Evolutionary conservation across 2,113 vertebrate species (phyloP).

Genomic region (Vicugna pacos): DNA sequence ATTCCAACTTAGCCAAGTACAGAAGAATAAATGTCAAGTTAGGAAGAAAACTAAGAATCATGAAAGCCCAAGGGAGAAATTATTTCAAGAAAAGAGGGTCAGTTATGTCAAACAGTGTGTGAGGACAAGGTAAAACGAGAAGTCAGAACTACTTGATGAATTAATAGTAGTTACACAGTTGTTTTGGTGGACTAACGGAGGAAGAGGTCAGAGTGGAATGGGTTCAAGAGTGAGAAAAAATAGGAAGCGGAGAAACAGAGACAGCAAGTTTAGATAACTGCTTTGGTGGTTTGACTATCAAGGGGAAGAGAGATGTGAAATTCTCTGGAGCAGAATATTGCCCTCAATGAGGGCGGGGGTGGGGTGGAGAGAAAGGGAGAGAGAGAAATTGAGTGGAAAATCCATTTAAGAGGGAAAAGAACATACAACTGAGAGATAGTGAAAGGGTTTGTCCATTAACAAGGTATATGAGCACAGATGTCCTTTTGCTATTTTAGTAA

Average conservation of each 20-base stretch:
- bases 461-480: not conserved
- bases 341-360: not conserved
- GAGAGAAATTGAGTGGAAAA: constrained; percentile 27
- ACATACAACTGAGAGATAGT: not conserved
- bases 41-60: constrained; percentile 14
- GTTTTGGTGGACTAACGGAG: not conserved
- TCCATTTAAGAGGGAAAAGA: not conserved
- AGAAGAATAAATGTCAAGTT: constrained; percentile 8
- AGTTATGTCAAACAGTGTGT: not conserved
- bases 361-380: not conserved
- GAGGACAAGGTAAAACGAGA: not conserved
- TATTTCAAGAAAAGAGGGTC: not conserved
- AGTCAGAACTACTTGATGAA: not conserved
- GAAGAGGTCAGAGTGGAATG: not conserved
- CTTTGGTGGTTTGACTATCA: not conserved
- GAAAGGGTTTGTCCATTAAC: not conserved
- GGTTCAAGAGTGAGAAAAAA: not conserved
- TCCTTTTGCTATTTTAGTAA: not conserved
- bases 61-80: not conserved
- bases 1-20: not conserved
- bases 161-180: not conserved
- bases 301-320: not conserved
- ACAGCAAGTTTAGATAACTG: not conserved
- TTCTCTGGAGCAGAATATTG: not conserved
- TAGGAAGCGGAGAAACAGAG: not conserved